Base-by-base conservation (phyloP, 1,140 invertebrate genomes). In the Lanistes nyassanus region DNA sequence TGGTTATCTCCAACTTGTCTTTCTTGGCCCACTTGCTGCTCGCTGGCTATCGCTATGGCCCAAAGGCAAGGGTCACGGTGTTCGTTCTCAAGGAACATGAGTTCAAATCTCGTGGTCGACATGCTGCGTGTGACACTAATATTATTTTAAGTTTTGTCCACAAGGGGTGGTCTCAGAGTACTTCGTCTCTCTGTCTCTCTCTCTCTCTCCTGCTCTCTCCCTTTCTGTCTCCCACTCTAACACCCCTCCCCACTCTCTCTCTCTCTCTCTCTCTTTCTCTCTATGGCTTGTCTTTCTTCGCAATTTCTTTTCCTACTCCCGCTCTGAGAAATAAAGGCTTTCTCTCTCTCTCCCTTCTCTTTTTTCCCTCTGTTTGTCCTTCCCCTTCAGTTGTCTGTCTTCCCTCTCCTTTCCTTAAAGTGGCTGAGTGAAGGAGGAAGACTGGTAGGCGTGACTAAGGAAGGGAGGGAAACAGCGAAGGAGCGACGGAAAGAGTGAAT, bases 401-500 rank as follows among this genome's bases (percentile, higher is more conserved):
- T 68, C 16, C 62, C 16, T 39, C 13, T n/a, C 11, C 36, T 26
- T 7, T 29, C 42, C 31, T 60, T 60, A 60, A 60, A 29, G 23
- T 23, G 7, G 56, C 56, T 60, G 23, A 53, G 51, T 13, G 23
- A 23, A 53, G 23, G 51, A 53, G 23, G 51, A 53, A 53, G 51
- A 53, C 13, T 53, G 13, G 51, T 29, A 7, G 23, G 37, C 3
- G 62, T 6, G 36, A 29, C 34, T 13, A n/a, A 19, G 65, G 7
- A 29, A 2, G 65, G 42, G 36, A 67, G 36, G 13, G 36, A 47
- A 19, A 67, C 2, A 47, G 65, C 37, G 67, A 26, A 51, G 29
- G 65, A 42, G 65, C 21, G 65, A 67, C 3, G 47, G 65, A 67
- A 7, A 67, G 65, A 67, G 9, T 42, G 65, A 67, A 7, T 42